Conservation (phyloP, 2,888 invertebrate genomes). For the Agapetus fuscipes region DNA sequence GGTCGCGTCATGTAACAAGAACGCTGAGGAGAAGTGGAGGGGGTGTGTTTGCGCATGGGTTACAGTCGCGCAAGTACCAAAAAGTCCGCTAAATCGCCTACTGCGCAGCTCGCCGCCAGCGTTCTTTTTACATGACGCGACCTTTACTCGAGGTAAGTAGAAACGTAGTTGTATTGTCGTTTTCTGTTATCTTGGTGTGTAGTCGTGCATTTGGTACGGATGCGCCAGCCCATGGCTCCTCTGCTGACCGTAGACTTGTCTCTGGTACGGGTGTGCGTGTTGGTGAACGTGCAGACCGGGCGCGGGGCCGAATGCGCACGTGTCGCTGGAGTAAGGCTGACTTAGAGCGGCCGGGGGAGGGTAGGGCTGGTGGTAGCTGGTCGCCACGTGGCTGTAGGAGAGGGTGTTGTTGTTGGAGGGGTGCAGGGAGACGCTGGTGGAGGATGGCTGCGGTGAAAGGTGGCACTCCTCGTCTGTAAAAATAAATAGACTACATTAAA, state of each 20-base stretch:
- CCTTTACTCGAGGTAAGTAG: background rate
- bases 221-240: background rate
- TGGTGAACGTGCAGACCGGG: background rate
- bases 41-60: too few species aligned
- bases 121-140: too few species aligned
- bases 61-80: too few species aligned
- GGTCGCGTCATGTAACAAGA: too few species aligned
- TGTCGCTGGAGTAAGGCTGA: slow-evolving; percentile 2
- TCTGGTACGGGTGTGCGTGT: background rate
- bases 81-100: too few species aligned
- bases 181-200: slow-evolving; percentile 15
- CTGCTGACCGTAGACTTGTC: background rate
- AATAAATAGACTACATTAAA: background rate
- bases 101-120: too few species aligned
- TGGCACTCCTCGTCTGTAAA: slow-evolving; percentile 24
- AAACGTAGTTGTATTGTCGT: background rate
- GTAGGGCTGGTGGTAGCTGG: slow-evolving; percentile 2
- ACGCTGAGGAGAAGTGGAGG: background rate
- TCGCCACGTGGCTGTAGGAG: slow-evolving; percentile 10
- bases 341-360: slow-evolving; percentile 1
- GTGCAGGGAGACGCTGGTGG: slow-evolving; percentile 53
- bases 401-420: slow-evolving; percentile 43
- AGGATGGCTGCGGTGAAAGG: slow-evolving; percentile 47
- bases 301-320: slow-evolving; percentile 2
- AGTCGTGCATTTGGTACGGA: slow-evolving; percentile 13